phyloP scores from a whole-genome alignment of 1,140 invertebrate genomes.

The Heliconius nattereri region DNA sequence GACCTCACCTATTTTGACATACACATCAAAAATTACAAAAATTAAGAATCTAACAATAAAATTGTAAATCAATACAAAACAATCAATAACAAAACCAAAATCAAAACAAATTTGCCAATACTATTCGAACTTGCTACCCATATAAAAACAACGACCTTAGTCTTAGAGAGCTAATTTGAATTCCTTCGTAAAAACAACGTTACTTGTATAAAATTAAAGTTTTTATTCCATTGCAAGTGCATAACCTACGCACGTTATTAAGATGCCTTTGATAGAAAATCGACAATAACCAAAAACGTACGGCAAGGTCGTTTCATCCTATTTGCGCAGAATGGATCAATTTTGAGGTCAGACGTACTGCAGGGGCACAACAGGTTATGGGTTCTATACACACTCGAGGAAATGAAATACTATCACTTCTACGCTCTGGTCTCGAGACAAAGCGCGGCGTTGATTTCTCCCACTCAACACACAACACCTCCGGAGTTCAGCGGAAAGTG shows the following conservation, averaged over 20 bases:
- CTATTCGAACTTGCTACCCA: not conserved
- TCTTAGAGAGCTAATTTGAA: not conserved
- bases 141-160: not conserved
- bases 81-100: not conserved
- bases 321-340: not conserved
- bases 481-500: too few relatives aligned
- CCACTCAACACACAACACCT: too few relatives aligned
- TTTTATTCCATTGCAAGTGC: not conserved
- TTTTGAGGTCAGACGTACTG: not conserved
- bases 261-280: not conserved
- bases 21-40: too few relatives aligned
- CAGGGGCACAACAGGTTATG: too few relatives aligned
- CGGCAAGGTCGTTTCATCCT: not conserved
- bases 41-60: not conserved
- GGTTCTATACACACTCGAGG: too few relatives aligned
- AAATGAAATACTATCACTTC: too few relatives aligned
- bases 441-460: too few relatives aligned
- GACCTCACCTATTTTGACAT: too few relatives aligned
- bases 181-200: not conserved
- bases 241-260: not conserved
- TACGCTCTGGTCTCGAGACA: too few relatives aligned
- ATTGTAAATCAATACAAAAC: not conserved
- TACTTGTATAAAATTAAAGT: not conserved
- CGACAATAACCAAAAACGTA: conserved; percentile 2
- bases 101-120: not conserved